Percentiles rank a stretch among this genome's conserved stretches.
Conservation (phyloP, 2,113 vertebrate genomes). For the Salvelinus sp. region DNA sequence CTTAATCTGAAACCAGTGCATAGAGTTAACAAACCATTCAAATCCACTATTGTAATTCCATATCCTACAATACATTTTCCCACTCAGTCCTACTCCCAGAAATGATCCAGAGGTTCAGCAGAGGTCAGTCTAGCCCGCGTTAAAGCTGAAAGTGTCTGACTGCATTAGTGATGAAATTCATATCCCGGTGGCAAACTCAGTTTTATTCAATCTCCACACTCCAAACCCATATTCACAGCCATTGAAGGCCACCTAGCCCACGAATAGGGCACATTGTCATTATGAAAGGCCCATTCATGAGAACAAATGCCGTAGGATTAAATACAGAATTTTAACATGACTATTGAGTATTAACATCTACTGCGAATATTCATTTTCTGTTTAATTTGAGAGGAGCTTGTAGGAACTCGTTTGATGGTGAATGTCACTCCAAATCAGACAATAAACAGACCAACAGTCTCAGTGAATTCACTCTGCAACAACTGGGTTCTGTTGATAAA, state of each 20-base stretch:
- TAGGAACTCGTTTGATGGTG: neutral
- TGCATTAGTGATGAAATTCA: conserved; percentile 66
- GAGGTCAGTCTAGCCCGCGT: no score
- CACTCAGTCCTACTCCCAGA: conserved; percentile 21
- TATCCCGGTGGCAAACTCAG: conserved; percentile 61
- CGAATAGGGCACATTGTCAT: conserved; percentile 12
- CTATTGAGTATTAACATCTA: neutral
- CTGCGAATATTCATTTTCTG: neutral
- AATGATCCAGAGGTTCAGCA: conserved; percentile 12
- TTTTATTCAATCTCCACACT: conserved; percentile 62
- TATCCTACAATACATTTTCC: neutral
- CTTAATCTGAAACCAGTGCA: neutral
- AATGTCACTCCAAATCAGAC: conserved; percentile 18
- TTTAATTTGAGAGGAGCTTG: neutral
- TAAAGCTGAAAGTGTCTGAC: conserved; percentile 33
- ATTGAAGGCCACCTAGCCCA: conserved; percentile 49
- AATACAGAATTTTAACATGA: neutral
- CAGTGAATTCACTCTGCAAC: conserved; percentile 54
- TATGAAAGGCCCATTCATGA: conserved; percentile 47
- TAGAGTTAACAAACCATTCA: neutral
- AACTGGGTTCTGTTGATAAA: conserved; percentile 70
- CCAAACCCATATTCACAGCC: conserved; percentile 8
- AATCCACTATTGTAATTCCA: neutral
- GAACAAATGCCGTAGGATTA: conserved; percentile 15
- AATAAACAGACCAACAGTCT: conserved; percentile 54